phyloP scores from a whole-genome alignment of 2,113 vertebrate genomes.

The Fulica atra region DNA sequence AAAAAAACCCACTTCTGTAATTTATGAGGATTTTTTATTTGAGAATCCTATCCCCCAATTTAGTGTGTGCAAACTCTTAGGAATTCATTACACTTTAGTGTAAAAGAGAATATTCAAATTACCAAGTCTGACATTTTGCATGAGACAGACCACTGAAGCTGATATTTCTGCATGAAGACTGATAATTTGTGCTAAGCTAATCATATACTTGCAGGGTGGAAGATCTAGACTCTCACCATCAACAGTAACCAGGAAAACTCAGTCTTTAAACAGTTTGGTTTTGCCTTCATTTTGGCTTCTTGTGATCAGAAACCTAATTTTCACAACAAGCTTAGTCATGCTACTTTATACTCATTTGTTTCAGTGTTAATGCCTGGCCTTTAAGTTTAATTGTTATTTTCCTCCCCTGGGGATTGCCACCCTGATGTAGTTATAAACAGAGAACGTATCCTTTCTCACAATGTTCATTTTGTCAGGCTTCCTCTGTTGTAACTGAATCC shows the following conservation, averaged over 20 bases:
- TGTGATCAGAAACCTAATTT: constrained; percentile 4
- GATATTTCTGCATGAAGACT: neutral
- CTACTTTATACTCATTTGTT: constrained; percentile 7
- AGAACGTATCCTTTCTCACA: neutral
- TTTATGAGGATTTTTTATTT: neutral
- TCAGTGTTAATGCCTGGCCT: constrained; percentile 1
- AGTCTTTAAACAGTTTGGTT: neutral
- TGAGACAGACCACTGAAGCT: neutral
- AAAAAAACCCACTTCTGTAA: neutral
- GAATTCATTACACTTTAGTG: neutral
- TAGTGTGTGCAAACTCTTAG: neutral
- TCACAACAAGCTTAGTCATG: neutral
- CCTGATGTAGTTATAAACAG: neutral
- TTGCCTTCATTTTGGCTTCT: neutral
- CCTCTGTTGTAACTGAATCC: neutral
- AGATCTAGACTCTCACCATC: neutral
- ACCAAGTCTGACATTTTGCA: neutral
- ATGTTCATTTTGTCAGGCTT: neutral
- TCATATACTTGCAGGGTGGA: neutral
- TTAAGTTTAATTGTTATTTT: constrained; percentile 31
- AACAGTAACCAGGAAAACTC: neutral
- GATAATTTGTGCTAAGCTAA: neutral
- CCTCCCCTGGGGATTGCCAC: neutral
- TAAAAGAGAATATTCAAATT: neutral
- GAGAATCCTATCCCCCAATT: neutral